Conservation (phyloP, 2,888 invertebrate species). For the Lasioglossum calceatum region DNA sequence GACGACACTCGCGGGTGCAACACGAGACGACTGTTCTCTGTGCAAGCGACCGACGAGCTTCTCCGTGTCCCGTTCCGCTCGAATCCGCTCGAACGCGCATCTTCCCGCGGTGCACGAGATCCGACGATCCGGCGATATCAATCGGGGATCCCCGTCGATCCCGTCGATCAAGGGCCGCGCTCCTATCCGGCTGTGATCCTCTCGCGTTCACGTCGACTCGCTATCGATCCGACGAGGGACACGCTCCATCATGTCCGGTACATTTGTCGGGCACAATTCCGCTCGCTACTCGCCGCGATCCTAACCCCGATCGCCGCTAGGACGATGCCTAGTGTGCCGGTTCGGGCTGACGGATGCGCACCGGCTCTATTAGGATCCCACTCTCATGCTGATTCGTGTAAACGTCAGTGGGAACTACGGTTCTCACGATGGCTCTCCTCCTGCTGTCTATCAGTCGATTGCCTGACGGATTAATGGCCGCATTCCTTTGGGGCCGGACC, state of each 20-base stretch:
- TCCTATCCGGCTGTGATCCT: not conserved
- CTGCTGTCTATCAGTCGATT: not conserved
- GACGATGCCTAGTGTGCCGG: not conserved
- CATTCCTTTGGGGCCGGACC: not conserved
- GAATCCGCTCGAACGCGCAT: conserved; percentile 23
- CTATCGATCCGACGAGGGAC: conserved; percentile 54
- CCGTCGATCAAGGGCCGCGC: not conserved
- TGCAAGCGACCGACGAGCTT: not conserved
- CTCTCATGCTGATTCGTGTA: conserved; percentile 18
- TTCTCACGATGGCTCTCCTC: not conserved
- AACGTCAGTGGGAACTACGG: conserved; percentile 11
- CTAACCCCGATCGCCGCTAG: not conserved
- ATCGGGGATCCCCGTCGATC: conserved; percentile 38
- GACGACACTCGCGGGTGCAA: not conserved
- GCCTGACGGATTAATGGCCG: not conserved
- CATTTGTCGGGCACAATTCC: conserved; percentile 55
- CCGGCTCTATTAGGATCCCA: conserved; percentile 16
- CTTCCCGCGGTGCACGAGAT: conserved; percentile 10
- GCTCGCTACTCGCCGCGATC: not conserved
- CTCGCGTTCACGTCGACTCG: conserved; percentile 32
- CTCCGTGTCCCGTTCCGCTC: not conserved
- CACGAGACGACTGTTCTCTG: not conserved
- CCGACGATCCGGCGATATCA: not conserved
- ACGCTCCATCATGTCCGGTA: conserved; percentile 58
- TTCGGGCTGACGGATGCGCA: conserved; percentile 15